Evolutionary conservation across 2,113 vertebrate species (phyloP).

Genomic region (Lanius collurio): DNA sequence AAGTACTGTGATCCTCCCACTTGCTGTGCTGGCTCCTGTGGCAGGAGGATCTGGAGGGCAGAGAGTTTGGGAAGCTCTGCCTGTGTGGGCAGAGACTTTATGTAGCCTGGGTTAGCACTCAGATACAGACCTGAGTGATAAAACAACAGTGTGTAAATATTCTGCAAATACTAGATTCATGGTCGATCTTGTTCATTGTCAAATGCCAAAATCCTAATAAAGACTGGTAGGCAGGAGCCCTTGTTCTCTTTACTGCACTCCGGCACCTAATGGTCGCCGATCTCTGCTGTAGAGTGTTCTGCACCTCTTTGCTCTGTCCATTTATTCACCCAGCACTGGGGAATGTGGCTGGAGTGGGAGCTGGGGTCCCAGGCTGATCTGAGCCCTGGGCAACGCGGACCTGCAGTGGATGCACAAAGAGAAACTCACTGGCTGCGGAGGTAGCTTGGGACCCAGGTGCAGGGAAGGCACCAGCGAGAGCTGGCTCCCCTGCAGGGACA

Average conservation of each 20-base stretch:
- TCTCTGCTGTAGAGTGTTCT: not conserved
- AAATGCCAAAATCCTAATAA: not conserved
- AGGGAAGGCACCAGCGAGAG: accelerated
- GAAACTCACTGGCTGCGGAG: not conserved
- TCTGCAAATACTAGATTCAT: not conserved
- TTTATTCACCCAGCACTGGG: not conserved
- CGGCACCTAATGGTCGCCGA: accelerated
- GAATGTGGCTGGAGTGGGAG: not conserved
- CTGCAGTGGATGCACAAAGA: not conserved
- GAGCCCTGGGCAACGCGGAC: not conserved
- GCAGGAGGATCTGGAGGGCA: not conserved
- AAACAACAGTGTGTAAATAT: not conserved
- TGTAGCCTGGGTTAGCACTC: not conserved
- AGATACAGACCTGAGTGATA: too few species aligned
- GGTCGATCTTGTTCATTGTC: not conserved
- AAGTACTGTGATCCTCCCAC: not conserved
- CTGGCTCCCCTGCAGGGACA: not conserved
- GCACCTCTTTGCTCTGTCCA: not conserved
- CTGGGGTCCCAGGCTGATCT: not conserved
- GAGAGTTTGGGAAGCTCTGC: not conserved
- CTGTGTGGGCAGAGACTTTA: not conserved
- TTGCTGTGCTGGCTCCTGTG: not conserved
- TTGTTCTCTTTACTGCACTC: not conserved
- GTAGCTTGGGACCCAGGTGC: constrained; percentile 21
- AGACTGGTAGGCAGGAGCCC: not conserved